Percentiles rank a stretch among this genome's conserved stretches.
These are phyloP conservation scores for Steromphala cineraria DNA, from an alignment of 2,888 invertebrate genomes.

Conservation along the genomic window DNA sequence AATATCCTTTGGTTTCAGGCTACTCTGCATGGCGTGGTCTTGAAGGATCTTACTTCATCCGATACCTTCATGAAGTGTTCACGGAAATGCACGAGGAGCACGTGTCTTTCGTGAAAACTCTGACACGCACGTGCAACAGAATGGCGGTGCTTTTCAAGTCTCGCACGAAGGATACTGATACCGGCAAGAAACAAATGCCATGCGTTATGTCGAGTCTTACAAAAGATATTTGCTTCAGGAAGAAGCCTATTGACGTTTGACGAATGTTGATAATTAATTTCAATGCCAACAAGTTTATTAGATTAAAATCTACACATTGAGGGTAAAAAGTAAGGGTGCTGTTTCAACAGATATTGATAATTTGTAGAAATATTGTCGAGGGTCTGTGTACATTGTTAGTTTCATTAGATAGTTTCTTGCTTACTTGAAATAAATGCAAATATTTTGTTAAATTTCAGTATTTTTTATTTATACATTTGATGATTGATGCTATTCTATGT, in stretches of 20 bases:
- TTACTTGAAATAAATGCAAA: too few species aligned
- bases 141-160: constrained; percentile 47
- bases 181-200: constrained; percentile 50
- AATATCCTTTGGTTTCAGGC: constrained; percentile 46
- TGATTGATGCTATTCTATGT: too few species aligned
- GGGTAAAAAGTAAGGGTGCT: too few species aligned
- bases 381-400: too few species aligned
- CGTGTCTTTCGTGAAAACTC: constrained; percentile 35
- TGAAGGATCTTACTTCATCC: constrained; percentile 53
- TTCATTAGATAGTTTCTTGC: too few species aligned
- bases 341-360: too few species aligned
- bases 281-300: too few species aligned
- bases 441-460: too few species aligned
- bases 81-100: constrained; percentile 19
- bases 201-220: constrained; percentile 51
- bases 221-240: constrained; percentile 49
- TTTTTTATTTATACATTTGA: too few species aligned
- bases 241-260: background rate
- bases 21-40: constrained; percentile 54
- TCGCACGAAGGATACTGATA: constrained; percentile 31
- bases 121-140: constrained; percentile 42
- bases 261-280: too few species aligned
- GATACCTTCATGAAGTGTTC: constrained; percentile 45
- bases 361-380: too few species aligned
- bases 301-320: too few species aligned